Evolutionary conservation across 2,113 vertebrate genomes (phyloP), one percentile per base, ranked within the genome.

Genomic region (Amblyopsis rosae): DNA sequence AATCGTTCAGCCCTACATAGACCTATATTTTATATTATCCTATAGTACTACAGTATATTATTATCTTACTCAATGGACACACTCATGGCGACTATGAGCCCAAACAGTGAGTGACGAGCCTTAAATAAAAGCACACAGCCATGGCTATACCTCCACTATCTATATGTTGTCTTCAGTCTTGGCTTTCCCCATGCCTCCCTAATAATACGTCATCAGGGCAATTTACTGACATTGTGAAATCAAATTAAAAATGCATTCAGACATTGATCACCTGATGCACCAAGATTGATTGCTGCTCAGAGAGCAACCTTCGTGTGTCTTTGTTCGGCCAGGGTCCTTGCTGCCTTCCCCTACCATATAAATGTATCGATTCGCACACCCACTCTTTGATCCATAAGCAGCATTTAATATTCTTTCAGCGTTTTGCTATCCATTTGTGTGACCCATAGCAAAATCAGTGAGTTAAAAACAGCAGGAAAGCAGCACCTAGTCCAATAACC

Each of bases 241-340:
- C 82, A 70, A 88, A 91, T 88, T 82, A 90, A 89, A 91, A 91
- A 92, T 89, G 84, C 84, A 86, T 89, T 90, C 87, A 77, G 76
- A 82, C 83, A 87, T 90, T 86, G 91, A 92, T 90, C 86, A 83
- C 62, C 76, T 80, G 81, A 84, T 78, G 74, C 72, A 61, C 72
- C 46, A 50, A 1, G 77, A 88, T 82, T 80, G 87, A 89, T 88
- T 70, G 83, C 51, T 65, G 50, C 81, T 69, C 81, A 82, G 49
- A 88, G 68, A 67, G 87, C 72, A 73, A 70, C 77, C 66, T 54
- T 62, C 49, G 55, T 63, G 62, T 75, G 66, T 85, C 82, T 83
- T 82, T 72, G 70, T 76, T 64, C 16, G 9, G 65, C 70, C 72
- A 55, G 62, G 63, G 76, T 81, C 76, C 49, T 16, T 67, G 74